Conservation (phyloP, 2,797 vertebrate genomes). For the Lagorchestes hirsutus region DNA sequence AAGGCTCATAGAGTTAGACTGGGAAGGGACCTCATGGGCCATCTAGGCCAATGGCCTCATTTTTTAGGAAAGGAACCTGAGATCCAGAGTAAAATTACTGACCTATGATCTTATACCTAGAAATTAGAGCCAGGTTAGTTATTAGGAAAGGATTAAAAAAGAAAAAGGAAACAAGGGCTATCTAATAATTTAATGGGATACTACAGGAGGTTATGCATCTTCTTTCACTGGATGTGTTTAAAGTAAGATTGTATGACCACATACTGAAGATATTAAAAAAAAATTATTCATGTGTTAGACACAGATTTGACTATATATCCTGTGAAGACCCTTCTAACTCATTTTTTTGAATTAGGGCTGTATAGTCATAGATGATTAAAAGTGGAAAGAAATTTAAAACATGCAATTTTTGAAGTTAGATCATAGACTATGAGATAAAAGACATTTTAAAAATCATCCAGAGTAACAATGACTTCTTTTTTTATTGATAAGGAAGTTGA, state of each 20-base stretch:
- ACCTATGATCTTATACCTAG: background rate
- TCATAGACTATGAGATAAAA: background rate
- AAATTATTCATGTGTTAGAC: background rate
- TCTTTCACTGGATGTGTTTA: background rate
- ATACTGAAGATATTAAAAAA: background rate
- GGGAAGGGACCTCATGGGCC: background rate
- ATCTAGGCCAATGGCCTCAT: background rate
- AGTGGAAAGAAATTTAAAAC: background rate
- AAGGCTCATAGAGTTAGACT: background rate
- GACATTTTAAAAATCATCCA: background rate
- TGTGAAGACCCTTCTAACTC: background rate
- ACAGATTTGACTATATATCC: background rate
- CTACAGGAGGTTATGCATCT: background rate
- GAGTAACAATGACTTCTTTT: background rate
- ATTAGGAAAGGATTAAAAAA: background rate
- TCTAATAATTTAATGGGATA: background rate
- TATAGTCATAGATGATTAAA: background rate
- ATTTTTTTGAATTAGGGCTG: background rate
- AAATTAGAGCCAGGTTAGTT: background rate
- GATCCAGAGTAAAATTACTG: background rate
- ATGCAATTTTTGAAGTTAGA: background rate
- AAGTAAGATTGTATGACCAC: background rate
- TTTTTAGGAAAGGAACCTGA: background rate
- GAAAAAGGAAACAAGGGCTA: background rate
- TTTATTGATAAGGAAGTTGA: background rate